phyloP scores from a whole-genome alignment of 2,888 invertebrate genomes.

The Brachypalpus laphriformis region DNA sequence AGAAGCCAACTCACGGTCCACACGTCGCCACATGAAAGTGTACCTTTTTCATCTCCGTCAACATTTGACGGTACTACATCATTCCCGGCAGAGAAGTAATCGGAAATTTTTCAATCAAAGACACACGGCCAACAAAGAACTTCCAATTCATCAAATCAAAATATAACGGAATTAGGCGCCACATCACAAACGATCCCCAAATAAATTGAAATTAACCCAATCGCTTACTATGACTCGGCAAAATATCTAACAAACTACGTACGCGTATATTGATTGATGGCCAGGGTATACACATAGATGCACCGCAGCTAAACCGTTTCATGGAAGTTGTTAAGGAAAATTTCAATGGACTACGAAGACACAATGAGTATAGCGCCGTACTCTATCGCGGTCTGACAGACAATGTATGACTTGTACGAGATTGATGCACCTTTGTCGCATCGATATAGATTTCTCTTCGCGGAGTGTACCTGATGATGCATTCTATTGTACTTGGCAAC shows the following conservation, averaged over 20 bases:
- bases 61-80: slow-evolving; percentile 61
- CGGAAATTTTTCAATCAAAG: slow-evolving; percentile 61
- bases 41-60: slow-evolving; percentile 57
- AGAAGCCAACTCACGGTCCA: slow-evolving; percentile 49
- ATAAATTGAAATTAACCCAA: slow-evolving; percentile 70
- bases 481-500: slow-evolving; percentile 50
- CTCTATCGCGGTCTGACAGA: slow-evolving; percentile 34
- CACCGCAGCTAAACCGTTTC: slow-evolving; percentile 23
- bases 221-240: slow-evolving; percentile 60
- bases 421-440: slow-evolving; percentile 69
- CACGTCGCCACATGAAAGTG: slow-evolving; percentile 37
- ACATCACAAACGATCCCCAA: slow-evolving; percentile 58
- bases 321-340: slow-evolving; percentile 37
- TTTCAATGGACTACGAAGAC: slow-evolving; percentile 16
- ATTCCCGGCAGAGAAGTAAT: slow-evolving; percentile 44
- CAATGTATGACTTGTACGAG: slow-evolving; percentile 61
- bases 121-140: slow-evolving; percentile 19
- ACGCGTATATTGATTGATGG: slow-evolving; percentile 62
- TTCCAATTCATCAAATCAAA: slow-evolving; percentile 58
- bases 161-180: slow-evolving; percentile 72
- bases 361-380: slow-evolving; percentile 15
- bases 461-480: slow-evolving; percentile 58
- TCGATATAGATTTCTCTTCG: slow-evolving; percentile 28
- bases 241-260: slow-evolving; percentile 41
- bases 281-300: not conserved